Percentiles rank a stretch among this genome's conserved stretches.
phyloP scores from a whole-genome alignment of 2,797 vertebrate species.

The Epinephelus coioides region DNA sequence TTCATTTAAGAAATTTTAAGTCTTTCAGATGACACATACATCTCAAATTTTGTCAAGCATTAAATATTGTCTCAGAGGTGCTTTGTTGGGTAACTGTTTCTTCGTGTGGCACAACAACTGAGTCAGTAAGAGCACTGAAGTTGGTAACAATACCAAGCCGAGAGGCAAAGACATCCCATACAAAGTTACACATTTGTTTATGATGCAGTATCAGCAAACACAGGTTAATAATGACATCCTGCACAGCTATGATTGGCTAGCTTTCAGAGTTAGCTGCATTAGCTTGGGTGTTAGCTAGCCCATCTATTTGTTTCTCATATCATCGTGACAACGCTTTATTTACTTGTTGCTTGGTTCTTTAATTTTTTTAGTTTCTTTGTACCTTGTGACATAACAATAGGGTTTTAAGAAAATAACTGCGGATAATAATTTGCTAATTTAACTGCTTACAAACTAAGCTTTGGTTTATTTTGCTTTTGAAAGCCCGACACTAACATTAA shows the following conservation, averaged over 20 bases:
- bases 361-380: neutral
- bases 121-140: neutral
- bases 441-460: too few species aligned
- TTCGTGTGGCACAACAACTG: neutral
- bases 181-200: neutral
- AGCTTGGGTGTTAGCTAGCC: neutral
- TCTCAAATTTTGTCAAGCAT: neutral
- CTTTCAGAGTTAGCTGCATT: neutral
- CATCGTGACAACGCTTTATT: neutral
- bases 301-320: neutral
- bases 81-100: constrained; percentile 1
- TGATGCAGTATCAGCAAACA: neutral
- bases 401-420: too few species aligned
- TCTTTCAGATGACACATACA: neutral
- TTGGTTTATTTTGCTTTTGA: too few species aligned
- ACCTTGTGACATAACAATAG: neutral
- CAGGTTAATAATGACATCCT: neutral
- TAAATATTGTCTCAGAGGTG: neutral
- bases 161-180: neutral
- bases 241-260: neutral
- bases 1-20: neutral
- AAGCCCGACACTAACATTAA: too few species aligned
- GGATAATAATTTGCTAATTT: too few species aligned
- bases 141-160: neutral
- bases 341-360: neutral